Evolutionary conservation across 2,113 vertebrate species (phyloP).

Genomic region (Pipra filicauda): DNA sequence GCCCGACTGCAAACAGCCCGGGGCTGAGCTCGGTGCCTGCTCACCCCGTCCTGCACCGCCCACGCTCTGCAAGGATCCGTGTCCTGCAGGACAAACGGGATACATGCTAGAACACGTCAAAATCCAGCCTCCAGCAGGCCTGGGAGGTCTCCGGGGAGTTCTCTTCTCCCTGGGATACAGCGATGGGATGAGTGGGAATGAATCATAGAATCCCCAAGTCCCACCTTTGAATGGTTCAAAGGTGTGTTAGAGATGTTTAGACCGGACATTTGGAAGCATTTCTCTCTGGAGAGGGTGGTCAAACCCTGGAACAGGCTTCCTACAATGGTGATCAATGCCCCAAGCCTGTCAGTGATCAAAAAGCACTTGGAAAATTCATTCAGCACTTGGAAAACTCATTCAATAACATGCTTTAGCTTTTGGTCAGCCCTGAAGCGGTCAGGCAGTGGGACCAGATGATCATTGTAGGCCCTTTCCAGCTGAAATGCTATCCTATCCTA

Average conservation of each 20-base stretch:
- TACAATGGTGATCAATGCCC: background rate
- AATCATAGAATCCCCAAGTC: background rate
- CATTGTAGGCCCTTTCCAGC: background rate
- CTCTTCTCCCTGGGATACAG: background rate
- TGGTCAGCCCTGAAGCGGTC: background rate
- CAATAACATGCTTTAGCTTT: background rate
- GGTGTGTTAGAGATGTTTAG: background rate
- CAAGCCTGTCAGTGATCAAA: background rate
- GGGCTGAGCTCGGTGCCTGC: background rate
- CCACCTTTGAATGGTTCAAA: background rate
- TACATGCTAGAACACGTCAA: background rate
- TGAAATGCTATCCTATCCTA: background rate
- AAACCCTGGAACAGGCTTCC: background rate
- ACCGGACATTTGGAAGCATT: background rate
- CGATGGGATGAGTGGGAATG: fast-evolving
- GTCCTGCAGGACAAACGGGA: background rate
- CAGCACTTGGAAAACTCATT: background rate
- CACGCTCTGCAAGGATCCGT: background rate
- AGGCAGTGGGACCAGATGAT: background rate
- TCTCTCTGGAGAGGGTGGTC: background rate
- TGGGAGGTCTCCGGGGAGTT: background rate
- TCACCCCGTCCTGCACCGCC: fast-evolving
- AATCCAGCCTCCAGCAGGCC: background rate
- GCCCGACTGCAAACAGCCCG: background rate
- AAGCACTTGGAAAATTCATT: background rate